Evolutionary conservation across 2,888 invertebrate species (phyloP).

Genomic region (Dexiosoma caninum): DNA sequence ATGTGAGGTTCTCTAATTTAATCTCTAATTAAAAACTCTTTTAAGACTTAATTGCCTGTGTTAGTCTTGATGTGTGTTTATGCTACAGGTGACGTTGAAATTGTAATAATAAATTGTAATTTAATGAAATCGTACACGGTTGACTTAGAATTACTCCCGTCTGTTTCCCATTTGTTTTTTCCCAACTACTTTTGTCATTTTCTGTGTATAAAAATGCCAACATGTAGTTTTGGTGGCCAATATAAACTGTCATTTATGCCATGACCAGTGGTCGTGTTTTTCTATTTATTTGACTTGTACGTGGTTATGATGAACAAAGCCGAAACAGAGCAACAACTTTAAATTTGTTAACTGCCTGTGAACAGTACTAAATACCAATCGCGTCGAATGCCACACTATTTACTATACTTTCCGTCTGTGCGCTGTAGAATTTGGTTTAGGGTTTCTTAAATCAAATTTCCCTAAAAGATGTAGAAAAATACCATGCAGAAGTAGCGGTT

Average conservation of each 20-base stretch:
- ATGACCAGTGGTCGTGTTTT: conserved; percentile 60
- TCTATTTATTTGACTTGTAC: conserved; percentile 47
- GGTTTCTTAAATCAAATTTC: neutral
- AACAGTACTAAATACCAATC: neutral
- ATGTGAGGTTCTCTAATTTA: neutral
- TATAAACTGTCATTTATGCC: conserved; percentile 59
- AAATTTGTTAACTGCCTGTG: conserved; percentile 44
- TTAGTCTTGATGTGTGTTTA: neutral
- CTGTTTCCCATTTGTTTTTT: conserved; percentile 17
- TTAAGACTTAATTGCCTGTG: conserved; percentile 3
- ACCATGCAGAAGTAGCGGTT: too few species aligned
- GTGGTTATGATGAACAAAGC: conserved; percentile 53
- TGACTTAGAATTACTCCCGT: neutral
- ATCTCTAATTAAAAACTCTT: conserved; percentile 2
- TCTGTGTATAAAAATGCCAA: conserved; percentile 44
- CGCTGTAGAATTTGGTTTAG: neutral
- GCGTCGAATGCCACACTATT: neutral
- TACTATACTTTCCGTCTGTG: neutral
- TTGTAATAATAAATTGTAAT: conserved; percentile 33
- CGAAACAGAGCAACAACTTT: conserved; percentile 48
- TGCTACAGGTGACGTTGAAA: conserved; percentile 7
- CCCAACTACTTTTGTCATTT: conserved; percentile 37
- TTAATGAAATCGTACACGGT: conserved; percentile 26
- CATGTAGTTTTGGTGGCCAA: conserved; percentile 53
- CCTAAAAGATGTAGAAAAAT: too few species aligned